These are phyloP conservation scores for Bergia puertoricense DNA, from an alignment of 92 coral and sea anemone species.

Conservation along the genomic window DNA sequence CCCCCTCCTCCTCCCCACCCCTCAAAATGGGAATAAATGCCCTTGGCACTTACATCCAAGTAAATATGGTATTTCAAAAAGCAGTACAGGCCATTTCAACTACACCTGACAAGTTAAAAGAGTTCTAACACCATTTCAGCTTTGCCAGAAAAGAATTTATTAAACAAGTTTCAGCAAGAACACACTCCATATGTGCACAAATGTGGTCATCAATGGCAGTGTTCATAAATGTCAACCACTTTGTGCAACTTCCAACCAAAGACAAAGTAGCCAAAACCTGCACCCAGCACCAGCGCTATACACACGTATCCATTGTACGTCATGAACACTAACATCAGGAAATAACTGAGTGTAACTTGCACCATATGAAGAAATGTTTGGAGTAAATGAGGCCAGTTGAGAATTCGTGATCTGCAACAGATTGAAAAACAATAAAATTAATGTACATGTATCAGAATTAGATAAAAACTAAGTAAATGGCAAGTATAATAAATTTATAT, in stretches of 20 bases:
- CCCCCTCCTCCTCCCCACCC: too few species aligned
- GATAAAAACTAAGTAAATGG: background rate
- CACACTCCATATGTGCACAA: too few species aligned
- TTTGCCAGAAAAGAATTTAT: too few species aligned
- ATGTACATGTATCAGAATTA: background rate
- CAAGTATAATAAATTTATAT: background rate
- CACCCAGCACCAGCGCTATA: conserved; percentile 83
- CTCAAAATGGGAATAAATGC: too few species aligned
- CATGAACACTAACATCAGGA: conserved; percentile 98
- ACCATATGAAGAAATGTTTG: conserved; percentile 85
- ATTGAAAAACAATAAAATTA: background rate
- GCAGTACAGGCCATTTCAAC: too few species aligned
- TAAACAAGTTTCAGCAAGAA: too few species aligned
- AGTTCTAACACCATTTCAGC: too few species aligned
- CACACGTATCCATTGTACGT: conserved; percentile 95
- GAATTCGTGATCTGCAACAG: conserved; percentile 66
- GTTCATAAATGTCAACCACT: conserved; percentile 92
- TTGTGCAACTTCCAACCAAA: conserved; percentile 93
- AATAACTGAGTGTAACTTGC: conserved; percentile 91
- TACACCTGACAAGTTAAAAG: too few species aligned
- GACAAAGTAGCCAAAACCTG: conserved; percentile 90
- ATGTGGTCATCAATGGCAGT: conserved; percentile 72
- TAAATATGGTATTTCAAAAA: too few species aligned
- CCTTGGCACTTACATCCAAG: too few species aligned
- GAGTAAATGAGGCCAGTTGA: conserved; percentile 83